Evolutionary conservation across 2,113 vertebrate genomes (phyloP).

Genomic region (Isichthys henryi): DNA sequence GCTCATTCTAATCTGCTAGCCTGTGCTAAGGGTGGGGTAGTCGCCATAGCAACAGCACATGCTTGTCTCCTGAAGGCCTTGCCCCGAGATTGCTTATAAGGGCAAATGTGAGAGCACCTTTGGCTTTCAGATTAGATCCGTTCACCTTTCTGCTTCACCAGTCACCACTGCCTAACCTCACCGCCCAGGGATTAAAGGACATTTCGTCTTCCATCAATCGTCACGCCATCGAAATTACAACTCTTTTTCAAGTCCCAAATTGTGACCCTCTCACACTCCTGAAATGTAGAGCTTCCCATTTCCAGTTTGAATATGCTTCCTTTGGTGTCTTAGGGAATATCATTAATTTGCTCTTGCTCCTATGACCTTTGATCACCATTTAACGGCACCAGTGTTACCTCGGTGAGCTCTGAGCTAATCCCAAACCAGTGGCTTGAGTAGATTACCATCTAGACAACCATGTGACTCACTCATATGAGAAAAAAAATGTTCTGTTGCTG

Average conservation of each 20-base stretch:
- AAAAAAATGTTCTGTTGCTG: not conserved
- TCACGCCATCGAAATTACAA: conserved; percentile 34
- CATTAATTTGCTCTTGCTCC: not conserved
- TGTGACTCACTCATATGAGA: conserved; percentile 15
- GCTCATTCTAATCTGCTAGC: conserved; percentile 32
- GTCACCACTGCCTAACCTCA: conserved; percentile 47
- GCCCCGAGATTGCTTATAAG: conserved; percentile 36
- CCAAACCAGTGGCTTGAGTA: not conserved
- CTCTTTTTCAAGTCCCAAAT: conserved; percentile 23
- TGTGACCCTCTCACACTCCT: not conserved
- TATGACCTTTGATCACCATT: conserved; percentile 5
- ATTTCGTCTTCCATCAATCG: conserved; percentile 35
- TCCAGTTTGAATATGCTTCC: not conserved
- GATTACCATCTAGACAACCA: not conserved
- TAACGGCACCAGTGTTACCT: not conserved
- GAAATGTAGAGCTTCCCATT: not conserved
- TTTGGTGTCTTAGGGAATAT: not conserved
- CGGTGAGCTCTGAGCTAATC: not conserved
- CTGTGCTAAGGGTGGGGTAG: conserved; percentile 31
- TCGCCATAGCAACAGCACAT: conserved; percentile 32
- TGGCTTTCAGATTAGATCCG: conserved; percentile 39
- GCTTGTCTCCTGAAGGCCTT: conserved; percentile 27
- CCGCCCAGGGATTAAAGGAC: conserved; percentile 42
- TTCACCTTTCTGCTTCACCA: conserved; percentile 55
- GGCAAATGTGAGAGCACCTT: conserved; percentile 29